Base-by-base conservation (phyloP, 1,140 invertebrate genomes). In the Ostrea denselamellosa region DNA sequence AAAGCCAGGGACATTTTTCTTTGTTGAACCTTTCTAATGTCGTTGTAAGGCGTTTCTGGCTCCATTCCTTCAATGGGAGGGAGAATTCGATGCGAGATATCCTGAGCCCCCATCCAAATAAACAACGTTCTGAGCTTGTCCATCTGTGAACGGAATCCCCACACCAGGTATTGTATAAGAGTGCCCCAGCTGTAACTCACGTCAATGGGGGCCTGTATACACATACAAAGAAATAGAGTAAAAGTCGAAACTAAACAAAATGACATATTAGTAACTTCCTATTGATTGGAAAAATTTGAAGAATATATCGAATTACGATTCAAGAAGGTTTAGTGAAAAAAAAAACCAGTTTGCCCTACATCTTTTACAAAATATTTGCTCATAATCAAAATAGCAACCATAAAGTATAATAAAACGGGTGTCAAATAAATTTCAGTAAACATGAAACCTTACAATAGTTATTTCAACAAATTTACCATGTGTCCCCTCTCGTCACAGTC, bases 41-140 rank as follows among this genome's bases (percentile, higher is more conserved):
- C 85, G 17, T 86, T 86, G 10, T 81, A 81, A 0, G 88, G 89
- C 0, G 83, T 87, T 25, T 71, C 22, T 8, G 71, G 62, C 51
- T 90, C 87, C 25, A 58, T 71, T 5, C 85, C 65, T 62, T 62
- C 56, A 19, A 62, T 62, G 17, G 56, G 56, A 62, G 56, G 56
- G 56, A 62, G 56, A 19, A 62, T 62, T 62, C 56, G 56, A 22
- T 85, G 86, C 7, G 52, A 68, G 8, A 65, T 52, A 9, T 53
- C 7, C 51, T 89, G 88, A n/a, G 71, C 56, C 4, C 53, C 87
- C 77, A 90, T 54, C 89, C 89, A 90, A 19, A 88, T 68, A 51
- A 87, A 90, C 25, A 90, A 19, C 10, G 89, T 53, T n/a, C 89
- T 53, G 12, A 89, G 82, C 62, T 87, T 89, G 68, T 90, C 83